Base-by-base conservation (phyloP, 1,140 invertebrate genomes). In the Tachypleus tridentatus region DNA sequence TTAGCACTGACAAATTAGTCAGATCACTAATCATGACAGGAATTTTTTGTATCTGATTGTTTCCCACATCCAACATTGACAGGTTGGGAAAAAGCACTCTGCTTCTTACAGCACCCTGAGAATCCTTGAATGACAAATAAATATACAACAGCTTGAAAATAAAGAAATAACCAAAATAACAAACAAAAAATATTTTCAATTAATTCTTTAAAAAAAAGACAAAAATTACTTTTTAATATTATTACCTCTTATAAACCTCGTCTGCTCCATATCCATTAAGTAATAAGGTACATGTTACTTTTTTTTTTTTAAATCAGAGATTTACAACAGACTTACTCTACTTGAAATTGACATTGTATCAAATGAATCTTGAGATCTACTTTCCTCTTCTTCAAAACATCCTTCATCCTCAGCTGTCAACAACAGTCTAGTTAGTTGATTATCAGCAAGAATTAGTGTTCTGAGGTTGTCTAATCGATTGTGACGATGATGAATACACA, bases 11-110 rank as follows among this genome's bases (percentile, higher is more conserved):
- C 0, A 99, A 79, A 74, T 92, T 91, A 57, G 77, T 82, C 1
- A 98, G 80, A 73, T 96, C 87, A 69, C 92, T 86, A 60, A 98
- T 86, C 60, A 87, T 87, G 0, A 84, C 75, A 3, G 96, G 92
- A 58, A 99, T 85, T 71, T 86, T 84, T 67, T 79, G 81, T 4
- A 97, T 75, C 51, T 82, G 80, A 77, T 99, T 98, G 72, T 89
- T 88, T 70, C 90, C 93, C 5, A 98, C 84, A 77, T 98, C 96
- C 68, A 98, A 77, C 87, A 94, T 94, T 3, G 91, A 95, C 54
- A 99, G 82, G 74, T 89, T 90, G 0, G 96, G 95, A 78, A 96
- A 97, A 68, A 98, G 80, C 47, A 97, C 81, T 61, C 85, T 69
- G n/a, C 61, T 64, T 9, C 66, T 65, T 4, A 58, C 56, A 29